Evolutionary conservation across 2,797 vertebrate species (phyloP), one percentile per base, ranked within the genome.

Genomic region (Diplodus puntazzo): DNA sequence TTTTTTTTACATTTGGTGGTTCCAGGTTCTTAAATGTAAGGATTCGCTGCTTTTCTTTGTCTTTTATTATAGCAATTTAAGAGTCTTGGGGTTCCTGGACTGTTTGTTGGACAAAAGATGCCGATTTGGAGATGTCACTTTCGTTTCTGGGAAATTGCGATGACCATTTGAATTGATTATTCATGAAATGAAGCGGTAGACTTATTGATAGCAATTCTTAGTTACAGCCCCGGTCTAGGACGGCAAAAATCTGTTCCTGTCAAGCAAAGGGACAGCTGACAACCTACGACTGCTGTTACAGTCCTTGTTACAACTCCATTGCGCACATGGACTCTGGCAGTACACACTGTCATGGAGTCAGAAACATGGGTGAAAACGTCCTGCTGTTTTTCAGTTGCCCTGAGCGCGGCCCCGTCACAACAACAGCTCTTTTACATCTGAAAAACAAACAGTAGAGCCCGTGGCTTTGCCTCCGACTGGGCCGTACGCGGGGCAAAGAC

Each of bases 401-500:
- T 34, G 21, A 65, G 66, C 62, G 8, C 18, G 55, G 27, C 23
- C 46, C 30, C 59, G 61, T 78, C 70, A 75, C 52, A 73, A 59
- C 45, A 80, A 61, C 50, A 11, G 5, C 20, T 30, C 3, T 50
- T 63, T 75, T 53, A 68, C 79, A 45, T 77, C 45, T 42, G 43
- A 79, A 83, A 86, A 88, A 81, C 75, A 88, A 83, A 91, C 54
- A 60, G 5, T 20, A n/a, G 55, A 76, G 50, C 77, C 70, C 11
- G 13, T 65, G 64, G 77, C 6, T 5, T 55, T 30, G 63, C 73
- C 68, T 60, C 66, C 23, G 54, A 61, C 72, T 59, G 70, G 75
- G 67, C 77, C 75, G 59, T 55, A 73, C 72, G 80, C 62, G 43
- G 75, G 67, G 53, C 82, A 59, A 62, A 43, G 77, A 71, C 80